A percentile compares a stretch with the other conserved stretches of the same genome.
Evolutionary conservation across 2,113 vertebrate genomes (phyloP).

Genomic region (Bubo blakistoni): DNA sequence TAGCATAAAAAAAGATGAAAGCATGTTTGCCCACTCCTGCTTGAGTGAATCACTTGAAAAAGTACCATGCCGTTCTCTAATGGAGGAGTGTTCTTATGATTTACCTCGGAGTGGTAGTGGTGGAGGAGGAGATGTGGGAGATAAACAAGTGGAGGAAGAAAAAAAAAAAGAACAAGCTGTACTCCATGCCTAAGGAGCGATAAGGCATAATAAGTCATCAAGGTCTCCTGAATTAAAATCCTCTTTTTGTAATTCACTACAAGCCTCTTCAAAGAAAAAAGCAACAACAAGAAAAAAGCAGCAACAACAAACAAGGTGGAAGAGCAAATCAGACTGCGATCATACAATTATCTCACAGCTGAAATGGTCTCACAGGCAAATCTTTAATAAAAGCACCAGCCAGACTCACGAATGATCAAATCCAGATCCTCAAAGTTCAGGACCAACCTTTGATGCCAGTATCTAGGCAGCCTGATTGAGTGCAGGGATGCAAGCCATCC

Average conservation of each 20-base stretch:
- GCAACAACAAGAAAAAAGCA: not conserved
- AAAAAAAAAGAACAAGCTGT: constrained; percentile 22
- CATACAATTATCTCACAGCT: constrained; percentile 19
- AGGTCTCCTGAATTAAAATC: constrained; percentile 49
- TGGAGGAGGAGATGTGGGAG: constrained; percentile 51
- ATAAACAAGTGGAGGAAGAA: constrained; percentile 51
- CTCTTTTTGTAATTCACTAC: constrained; percentile 48
- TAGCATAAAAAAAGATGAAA: constrained; percentile 30
- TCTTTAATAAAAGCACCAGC: not conserved
- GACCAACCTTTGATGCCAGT: not conserved
- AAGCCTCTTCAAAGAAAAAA: constrained; percentile 50
- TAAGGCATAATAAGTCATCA: constrained; percentile 52
- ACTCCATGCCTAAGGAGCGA: constrained; percentile 3
- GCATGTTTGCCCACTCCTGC: constrained; percentile 44
- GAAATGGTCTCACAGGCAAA: constrained; percentile 9
- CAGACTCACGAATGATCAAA: not conserved
- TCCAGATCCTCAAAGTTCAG: not conserved
- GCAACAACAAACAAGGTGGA: not conserved
- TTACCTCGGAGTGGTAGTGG: constrained; percentile 37
- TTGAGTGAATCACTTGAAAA: constrained; percentile 60
- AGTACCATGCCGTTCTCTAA: constrained; percentile 51
- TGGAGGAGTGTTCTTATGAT: constrained; percentile 51
- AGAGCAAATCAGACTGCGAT: not conserved
- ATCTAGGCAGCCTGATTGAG: not conserved
- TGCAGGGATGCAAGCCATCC: not conserved